A percentile compares a stretch with the other conserved stretches of the same genome.
These are phyloP conservation scores for Lepilemur septentrionalis DNA, from an alignment of 2,797 vertebrate species.

Conservation along the genomic window DNA sequence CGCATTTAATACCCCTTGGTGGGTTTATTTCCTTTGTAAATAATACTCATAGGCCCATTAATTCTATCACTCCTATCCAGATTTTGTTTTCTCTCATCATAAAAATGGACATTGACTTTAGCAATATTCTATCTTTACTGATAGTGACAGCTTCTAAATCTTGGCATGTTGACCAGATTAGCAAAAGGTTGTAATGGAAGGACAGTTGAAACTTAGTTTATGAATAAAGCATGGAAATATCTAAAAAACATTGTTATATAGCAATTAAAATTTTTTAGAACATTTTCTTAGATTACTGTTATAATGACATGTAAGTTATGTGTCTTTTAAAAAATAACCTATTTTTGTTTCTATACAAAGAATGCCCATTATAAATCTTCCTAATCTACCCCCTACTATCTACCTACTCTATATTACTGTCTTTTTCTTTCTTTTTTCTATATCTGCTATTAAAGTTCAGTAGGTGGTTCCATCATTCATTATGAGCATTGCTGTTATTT, in stretches of 20 bases:
- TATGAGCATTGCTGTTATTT: background rate
- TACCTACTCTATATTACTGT: background rate
- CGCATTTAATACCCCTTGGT: background rate
- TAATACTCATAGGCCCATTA: background rate
- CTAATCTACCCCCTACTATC: background rate
- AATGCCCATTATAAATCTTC: background rate
- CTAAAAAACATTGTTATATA: background rate
- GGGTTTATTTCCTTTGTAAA: conserved; percentile 36
- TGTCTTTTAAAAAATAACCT: background rate
- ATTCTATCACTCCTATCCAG: conserved; percentile 5
- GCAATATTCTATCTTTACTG: background rate
- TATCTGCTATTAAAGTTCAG: background rate
- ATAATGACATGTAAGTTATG: background rate
- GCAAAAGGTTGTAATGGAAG: background rate
- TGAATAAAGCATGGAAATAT: background rate
- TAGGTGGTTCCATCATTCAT: background rate
- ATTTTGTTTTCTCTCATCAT: conserved; percentile 31
- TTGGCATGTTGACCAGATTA: background rate
- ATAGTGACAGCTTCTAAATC: background rate
- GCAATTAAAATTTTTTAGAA: background rate
- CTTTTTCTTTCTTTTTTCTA: background rate
- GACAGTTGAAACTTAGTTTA: background rate
- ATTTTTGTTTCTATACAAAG: background rate
- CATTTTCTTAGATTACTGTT: background rate
- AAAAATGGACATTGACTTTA: background rate